These are phyloP conservation scores for Troilus luridus DNA, from an alignment of 2,888 invertebrate genomes.

Conservation along the genomic window DNA sequence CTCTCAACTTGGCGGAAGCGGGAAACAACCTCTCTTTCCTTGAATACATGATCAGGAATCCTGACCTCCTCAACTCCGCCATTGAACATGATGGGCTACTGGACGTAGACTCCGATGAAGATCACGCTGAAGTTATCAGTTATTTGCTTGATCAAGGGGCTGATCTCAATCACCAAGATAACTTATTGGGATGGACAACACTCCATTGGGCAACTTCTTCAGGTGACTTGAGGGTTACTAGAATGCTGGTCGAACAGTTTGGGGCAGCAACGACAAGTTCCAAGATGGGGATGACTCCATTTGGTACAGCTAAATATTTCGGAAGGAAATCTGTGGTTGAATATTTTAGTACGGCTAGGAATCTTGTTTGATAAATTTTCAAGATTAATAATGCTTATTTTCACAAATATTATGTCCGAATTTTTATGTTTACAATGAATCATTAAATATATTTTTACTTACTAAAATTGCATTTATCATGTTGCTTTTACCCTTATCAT, in stretches of 20 bases:
- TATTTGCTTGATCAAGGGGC: slow-evolving; percentile 7
- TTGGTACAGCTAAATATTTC: not conserved
- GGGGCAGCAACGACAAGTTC: not conserved
- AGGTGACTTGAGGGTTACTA: slow-evolving; percentile 44
- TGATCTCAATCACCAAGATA: slow-evolving; percentile 43
- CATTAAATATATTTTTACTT: not conserved
- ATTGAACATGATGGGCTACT: not conserved
- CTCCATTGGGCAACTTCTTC: slow-evolving; percentile 55
- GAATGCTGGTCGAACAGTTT: slow-evolving; percentile 12
- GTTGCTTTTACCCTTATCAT: too few relatives aligned
- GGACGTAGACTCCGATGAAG: not conserved
- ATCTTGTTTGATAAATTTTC: not conserved
- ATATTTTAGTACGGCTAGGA: not conserved
- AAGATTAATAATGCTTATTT: not conserved
- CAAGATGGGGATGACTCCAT: slow-evolving; percentile 18
- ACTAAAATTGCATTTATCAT: not conserved
- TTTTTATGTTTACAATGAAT: not conserved
- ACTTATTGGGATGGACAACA: slow-evolving; percentile 15
- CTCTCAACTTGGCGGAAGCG: slow-evolving; percentile 46
- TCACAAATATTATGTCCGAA: not conserved
- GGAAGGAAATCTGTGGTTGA: slow-evolving; percentile 10
- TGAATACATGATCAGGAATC: not conserved
- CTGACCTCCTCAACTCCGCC: not conserved
- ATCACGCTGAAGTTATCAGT: slow-evolving; percentile 11
- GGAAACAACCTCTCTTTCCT: not conserved